Conservation (phyloP, 2,797 vertebrate species). For the Tragelaphus oryx region DNA sequence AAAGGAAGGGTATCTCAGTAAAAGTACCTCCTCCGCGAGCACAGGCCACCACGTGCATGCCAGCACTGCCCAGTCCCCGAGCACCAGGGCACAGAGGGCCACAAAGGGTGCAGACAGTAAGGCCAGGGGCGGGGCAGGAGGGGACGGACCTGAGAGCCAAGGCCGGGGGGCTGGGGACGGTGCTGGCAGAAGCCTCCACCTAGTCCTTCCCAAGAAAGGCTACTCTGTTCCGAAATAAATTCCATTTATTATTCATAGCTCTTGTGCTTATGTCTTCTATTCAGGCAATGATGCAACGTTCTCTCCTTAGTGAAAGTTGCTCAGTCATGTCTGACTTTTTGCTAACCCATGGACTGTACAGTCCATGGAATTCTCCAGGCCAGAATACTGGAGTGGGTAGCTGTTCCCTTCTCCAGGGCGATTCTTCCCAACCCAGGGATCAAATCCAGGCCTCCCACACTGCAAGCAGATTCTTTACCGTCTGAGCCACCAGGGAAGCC, state of each 20-base stretch:
- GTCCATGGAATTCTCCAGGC: background rate
- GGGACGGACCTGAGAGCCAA: background rate
- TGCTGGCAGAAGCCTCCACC: background rate
- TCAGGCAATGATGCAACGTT: background rate
- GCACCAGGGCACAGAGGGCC: background rate
- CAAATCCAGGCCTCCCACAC: background rate
- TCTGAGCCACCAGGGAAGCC: background rate
- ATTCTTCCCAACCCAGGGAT: background rate
- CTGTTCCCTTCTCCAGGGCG: background rate
- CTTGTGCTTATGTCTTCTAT: background rate
- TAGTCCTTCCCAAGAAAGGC: background rate
- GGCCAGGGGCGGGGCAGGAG: background rate
- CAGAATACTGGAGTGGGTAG: background rate
- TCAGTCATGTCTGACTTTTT: fast-evolving
- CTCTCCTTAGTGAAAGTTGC: background rate
- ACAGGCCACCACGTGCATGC: fast-evolving
- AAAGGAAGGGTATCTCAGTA: background rate
- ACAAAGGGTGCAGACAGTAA: background rate
- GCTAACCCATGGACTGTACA: background rate
- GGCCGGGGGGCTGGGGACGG: fast-evolving
- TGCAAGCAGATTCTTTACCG: background rate
- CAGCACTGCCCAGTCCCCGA: background rate
- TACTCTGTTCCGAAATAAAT: background rate
- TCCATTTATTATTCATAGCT: background rate
- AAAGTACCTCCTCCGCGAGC: background rate